phyloP scores from a whole-genome alignment of 2,888 invertebrate genomes.

The Microctonus aethiopoides region DNA sequence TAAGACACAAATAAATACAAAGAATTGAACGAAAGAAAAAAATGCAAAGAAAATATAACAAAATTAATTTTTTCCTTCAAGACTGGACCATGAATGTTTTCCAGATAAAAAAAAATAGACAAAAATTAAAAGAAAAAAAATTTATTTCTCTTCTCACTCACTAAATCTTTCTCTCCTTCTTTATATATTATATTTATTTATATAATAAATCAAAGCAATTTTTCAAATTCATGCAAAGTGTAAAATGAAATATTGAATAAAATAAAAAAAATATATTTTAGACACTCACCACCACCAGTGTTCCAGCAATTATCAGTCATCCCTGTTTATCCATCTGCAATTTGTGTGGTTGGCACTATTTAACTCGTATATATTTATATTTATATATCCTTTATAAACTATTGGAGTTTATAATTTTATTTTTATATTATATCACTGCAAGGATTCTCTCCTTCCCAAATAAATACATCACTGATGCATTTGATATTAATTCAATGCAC shows the following conservation, averaged over 20 bases:
- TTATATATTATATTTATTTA: no score
- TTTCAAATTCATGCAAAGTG: neutral
- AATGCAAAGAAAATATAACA: neutral
- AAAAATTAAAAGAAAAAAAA: neutral
- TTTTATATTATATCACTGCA: conserved; percentile 53
- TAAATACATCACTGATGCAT: conserved; percentile 50
- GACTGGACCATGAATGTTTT: conserved; percentile 19
- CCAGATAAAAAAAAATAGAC: conserved; percentile 17
- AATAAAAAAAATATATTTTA: conserved; percentile 2
- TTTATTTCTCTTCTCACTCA: neutral
- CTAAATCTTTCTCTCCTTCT: neutral
- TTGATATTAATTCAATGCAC: conserved; percentile 34
- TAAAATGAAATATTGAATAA: neutral
- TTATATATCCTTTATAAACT: conserved; percentile 4
- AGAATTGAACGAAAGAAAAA: neutral
- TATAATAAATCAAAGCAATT: neutral
- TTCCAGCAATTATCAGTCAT: conserved; percentile 86
- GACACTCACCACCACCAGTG: conserved; percentile 78
- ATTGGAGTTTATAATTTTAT: conserved; percentile 6
- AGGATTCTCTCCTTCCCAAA: conserved; percentile 47
- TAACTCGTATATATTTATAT: conserved; percentile 33
- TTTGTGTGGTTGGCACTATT: conserved; percentile 54
- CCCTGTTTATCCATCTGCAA: conserved; percentile 70
- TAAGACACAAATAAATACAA: no score
- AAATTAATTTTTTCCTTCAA: neutral